phyloP scores from a whole-genome alignment of 1,140 invertebrate species.

The Macrocentrus cingulum region DNA sequence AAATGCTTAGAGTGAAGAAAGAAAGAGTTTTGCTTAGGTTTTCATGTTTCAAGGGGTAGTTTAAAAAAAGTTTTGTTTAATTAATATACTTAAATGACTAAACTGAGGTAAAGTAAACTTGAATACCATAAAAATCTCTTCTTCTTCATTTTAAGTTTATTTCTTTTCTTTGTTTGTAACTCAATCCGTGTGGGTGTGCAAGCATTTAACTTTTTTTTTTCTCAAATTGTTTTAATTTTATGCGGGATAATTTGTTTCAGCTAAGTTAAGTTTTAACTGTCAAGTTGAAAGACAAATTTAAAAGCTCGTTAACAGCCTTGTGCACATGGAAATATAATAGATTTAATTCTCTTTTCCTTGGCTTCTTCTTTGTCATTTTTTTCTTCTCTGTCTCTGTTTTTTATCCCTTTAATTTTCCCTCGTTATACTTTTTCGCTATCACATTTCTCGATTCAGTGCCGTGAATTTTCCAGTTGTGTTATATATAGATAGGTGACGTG shows the following conservation, averaged over 20 bases:
- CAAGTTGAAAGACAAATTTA: not conserved
- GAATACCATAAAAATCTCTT: not conserved
- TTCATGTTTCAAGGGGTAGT: too few species aligned
- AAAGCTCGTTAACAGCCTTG: not conserved
- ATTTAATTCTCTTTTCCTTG: not conserved
- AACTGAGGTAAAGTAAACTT: not conserved
- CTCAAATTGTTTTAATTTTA: too few species aligned
- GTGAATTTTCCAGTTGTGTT: not conserved
- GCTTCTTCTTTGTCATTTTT: not conserved
- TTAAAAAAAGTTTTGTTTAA: not conserved
- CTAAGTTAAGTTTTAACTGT: too few species aligned
- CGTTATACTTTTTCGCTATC: not conserved
- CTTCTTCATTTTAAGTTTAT: not conserved
- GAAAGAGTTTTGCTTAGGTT: too few species aligned
- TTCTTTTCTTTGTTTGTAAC: not conserved
- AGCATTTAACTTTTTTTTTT: not conserved
- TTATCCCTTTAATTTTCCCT: not conserved
- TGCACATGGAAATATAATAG: constrained; percentile 1
- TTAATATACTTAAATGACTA: not conserved
- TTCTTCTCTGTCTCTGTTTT: not conserved
- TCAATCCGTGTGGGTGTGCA: not conserved
- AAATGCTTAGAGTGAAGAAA: too few species aligned
- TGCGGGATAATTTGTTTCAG: too few species aligned
- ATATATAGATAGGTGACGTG: not conserved
- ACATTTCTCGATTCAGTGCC: not conserved